Conservation (phyloP, 2,888 invertebrate genomes). For the Eucera pruinosa region DNA sequence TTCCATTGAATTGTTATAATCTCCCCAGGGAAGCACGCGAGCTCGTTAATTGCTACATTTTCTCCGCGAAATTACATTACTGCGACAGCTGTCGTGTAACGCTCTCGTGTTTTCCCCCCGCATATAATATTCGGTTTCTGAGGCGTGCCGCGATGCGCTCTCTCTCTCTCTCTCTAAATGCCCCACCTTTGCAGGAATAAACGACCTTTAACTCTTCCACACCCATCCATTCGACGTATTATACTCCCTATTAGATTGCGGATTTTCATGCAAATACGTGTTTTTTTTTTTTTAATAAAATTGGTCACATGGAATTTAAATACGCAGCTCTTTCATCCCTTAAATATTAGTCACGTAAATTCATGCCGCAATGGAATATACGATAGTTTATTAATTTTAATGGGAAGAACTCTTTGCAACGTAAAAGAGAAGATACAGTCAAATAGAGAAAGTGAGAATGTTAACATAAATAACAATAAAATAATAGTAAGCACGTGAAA, state of each 20-base stretch:
- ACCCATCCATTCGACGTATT: slow-evolving; percentile 2
- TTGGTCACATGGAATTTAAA: no score
- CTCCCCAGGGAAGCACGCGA: slow-evolving; percentile 42
- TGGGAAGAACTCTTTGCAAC: no score
- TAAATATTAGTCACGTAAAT: no score
- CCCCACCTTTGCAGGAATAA: slow-evolving; percentile 14
- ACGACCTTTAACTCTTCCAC: slow-evolving; percentile 36
- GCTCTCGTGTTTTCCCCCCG: slow-evolving; percentile 42
- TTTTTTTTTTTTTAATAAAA: no score
- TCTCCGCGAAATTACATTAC: slow-evolving; percentile 70
- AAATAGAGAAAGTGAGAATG: no score
- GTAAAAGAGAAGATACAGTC: no score
- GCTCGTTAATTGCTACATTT: slow-evolving; percentile 73
- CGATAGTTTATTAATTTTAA: no score
- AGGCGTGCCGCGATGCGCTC: slow-evolving; percentile 28
- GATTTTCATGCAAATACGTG: neutral
- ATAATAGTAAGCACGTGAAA: no score
- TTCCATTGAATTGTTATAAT: slow-evolving; percentile 49
- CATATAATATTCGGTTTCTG: slow-evolving; percentile 46
- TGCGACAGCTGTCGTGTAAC: slow-evolving; percentile 64
- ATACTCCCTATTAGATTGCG: neutral
- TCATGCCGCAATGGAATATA: no score
- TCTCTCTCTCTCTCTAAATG: slow-evolving; percentile 10
- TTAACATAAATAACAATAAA: no score
- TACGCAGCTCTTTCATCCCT: no score